Base-by-base conservation (phyloP, 2,888 invertebrate genomes). In the Pasiphila rectangulata region DNA sequence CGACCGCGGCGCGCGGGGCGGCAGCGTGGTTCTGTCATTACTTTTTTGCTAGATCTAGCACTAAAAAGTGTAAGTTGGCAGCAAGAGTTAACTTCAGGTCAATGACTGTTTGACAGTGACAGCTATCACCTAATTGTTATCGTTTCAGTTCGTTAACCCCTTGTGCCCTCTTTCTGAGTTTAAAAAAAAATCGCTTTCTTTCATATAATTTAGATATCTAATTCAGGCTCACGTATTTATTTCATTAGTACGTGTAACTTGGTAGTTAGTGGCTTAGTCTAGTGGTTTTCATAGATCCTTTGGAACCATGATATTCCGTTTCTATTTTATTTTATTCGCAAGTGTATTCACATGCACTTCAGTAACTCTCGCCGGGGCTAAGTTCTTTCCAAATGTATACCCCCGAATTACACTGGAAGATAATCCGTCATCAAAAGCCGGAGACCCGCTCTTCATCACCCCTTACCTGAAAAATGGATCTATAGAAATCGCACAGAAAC, bases 401-500 rank as follows among this genome's bases (percentile, higher is more conserved):
- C 87, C 86, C 4, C 68, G 76, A 34, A 39, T 86, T 16, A 72
- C 76, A 56, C 54, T 83, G 4, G 64, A 63, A 10, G 63, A 75
- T 0, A 69, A 59, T 44, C 6, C 44, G 1, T 25, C 54, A 7
- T 50, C 59, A 9, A 55, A 68, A 21, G 73, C 77, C 36, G 85
- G 84, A 2, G 66, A 75, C 1, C 90, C 92, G 1, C 72, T 93
- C 3, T 86, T 91, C 54, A 72, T 93, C 1, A 91, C 92, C 1
- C 92, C 92, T 0, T 90, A 84, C 42, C 72, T 93, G 6, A 81
- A 90, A 55, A 74, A 79, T 9, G 91, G 91, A 0, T 71, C 82
- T 25, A 77, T 90, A 51, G 64, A 75, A 16, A 69, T 84, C 35
- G 92, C 90, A 2, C 80, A 75, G 55, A 79, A 80, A 36, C 58